A percentile compares a stretch with the other conserved stretches of the same genome.
Conservation (phyloP, 2,888 invertebrate genomes). For the Drosophila colorata region DNA sequence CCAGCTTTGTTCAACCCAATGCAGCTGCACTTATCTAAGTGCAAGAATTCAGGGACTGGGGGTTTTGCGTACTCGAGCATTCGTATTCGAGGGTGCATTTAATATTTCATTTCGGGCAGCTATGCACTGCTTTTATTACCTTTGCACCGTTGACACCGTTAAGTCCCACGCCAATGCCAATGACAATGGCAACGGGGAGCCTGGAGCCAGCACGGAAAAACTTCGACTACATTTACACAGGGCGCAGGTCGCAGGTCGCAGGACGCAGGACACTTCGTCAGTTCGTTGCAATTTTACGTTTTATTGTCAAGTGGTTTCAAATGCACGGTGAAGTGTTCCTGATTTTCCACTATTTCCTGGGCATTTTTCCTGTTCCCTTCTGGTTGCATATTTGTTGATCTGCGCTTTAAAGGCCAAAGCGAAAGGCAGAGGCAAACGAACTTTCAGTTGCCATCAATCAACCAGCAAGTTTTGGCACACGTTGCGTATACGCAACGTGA, state of each 20-base stretch:
- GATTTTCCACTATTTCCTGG: conserved; percentile 21
- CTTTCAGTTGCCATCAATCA: conserved; percentile 67
- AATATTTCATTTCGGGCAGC: conserved; percentile 72
- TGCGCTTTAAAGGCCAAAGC: conserved; percentile 27
- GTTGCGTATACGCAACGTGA: conserved; percentile 51
- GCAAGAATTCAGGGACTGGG: neutral
- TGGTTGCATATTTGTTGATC: conserved; percentile 22
- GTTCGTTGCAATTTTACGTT: conserved; percentile 64
- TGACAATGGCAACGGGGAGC: conserved; percentile 58
- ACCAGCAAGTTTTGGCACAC: conserved; percentile 46
- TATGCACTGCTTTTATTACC: conserved; percentile 74
- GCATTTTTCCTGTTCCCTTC: neutral
- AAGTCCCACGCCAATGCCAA: conserved; percentile 65
- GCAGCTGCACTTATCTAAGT: conserved; percentile 32
- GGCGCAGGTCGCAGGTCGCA: conserved; percentile 9
- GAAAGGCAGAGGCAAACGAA: conserved; percentile 41
- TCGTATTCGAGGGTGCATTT: conserved; percentile 64
- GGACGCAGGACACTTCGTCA: conserved; percentile 43
- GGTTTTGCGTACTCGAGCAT: conserved; percentile 5
- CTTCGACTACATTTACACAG: conserved; percentile 50
- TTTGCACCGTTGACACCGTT: conserved; percentile 72
- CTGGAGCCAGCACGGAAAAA: conserved; percentile 2
- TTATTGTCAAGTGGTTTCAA: conserved; percentile 76
- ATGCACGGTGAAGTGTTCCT: conserved; percentile 53
- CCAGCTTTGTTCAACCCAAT: conserved; percentile 34